Base-by-base conservation (phyloP, 2,888 invertebrate species). In the Crematogaster levior region DNA sequence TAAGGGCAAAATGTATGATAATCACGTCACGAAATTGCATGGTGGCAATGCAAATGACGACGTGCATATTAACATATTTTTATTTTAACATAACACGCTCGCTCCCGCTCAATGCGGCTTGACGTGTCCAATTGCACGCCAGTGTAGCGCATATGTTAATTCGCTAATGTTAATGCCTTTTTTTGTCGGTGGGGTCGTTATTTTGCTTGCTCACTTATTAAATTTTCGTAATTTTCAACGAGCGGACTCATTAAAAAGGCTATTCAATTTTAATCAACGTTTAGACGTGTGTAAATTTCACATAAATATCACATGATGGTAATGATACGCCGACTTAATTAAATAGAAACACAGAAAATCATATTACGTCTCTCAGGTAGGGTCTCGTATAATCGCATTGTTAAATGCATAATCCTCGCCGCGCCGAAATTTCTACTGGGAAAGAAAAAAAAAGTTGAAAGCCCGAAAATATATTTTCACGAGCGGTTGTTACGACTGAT, bases 61-160 rank as follows among this genome's bases (percentile, higher is more conserved):
- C 43, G 30, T 60, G 24, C 74, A 74, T 74, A 74, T 61, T 74
- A 63, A 75, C 37, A 15, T 37, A 75, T 75, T 75, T 75, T 75
- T 75, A 34, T 37, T 48, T 75, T 15, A 63, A 51, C n/a, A 48
- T 46, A 46, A 73, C 21, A 18, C 34, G 21, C 30, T 34, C 46
- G 73, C n/a, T 34, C 27, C 40, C 40, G 43, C 18, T 72, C 60
- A 43, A 60, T 53, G 51, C 27, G 27, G 10, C 24, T 27, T 43
- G 75, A 43, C 75, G 27, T 21, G 40, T 61, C 34, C 66, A 40
- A 66, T 66, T 61, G 77, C 43, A 15, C 53, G 24, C 21, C 34
- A 34, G 34, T 15, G 21, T 34, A 43, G 61, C 61, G 37, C 37
- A 48, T 34, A 48, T 27, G 74, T 77, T 68, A 68, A 68, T 77